These are phyloP conservation scores for Odontocerum albicorne DNA, from an alignment of 2,888 invertebrate genomes.

Conservation along the genomic window DNA sequence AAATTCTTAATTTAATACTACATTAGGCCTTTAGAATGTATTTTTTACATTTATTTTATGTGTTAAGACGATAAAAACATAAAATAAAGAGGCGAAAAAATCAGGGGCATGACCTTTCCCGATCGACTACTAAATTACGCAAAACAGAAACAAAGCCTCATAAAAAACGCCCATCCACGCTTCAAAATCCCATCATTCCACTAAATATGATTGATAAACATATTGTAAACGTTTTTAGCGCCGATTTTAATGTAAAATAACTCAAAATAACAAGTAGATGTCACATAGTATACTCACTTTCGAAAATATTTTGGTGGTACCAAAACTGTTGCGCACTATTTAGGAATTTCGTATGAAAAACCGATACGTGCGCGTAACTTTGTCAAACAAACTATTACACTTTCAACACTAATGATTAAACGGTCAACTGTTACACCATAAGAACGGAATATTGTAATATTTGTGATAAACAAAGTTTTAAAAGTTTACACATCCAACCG, in stretches of 20 bases:
- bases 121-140: slow-evolving; percentile 59
- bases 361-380: background rate
- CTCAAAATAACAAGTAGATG: slow-evolving; percentile 12
- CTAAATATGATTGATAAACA: background rate
- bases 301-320: slow-evolving; percentile 56
- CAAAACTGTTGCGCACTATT: slow-evolving; percentile 26
- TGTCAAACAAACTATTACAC: background rate
- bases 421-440: background rate
- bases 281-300: slow-evolving; percentile 43
- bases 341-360: slow-evolving; percentile 6
- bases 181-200: background rate
- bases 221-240: background rate
- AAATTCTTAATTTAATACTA: too few species aligned
- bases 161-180: slow-evolving; percentile 8
- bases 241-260: background rate
- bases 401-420: background rate
- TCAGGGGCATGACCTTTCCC: slow-evolving; percentile 58
- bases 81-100: slow-evolving; percentile 47
- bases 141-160: slow-evolving; percentile 37
- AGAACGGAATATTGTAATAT: slow-evolving; percentile 5
- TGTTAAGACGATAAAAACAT: slow-evolving; percentile 40
- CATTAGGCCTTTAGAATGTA: too few species aligned
- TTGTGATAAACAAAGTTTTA: slow-evolving; percentile 30
- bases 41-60: too few species aligned
- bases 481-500: slow-evolving; percentile 26